Evolutionary conservation across 2,113 vertebrate genomes (phyloP), one percentile per base, ranked within the genome.

Genomic region (Psilopogon haemacephalus): DNA sequence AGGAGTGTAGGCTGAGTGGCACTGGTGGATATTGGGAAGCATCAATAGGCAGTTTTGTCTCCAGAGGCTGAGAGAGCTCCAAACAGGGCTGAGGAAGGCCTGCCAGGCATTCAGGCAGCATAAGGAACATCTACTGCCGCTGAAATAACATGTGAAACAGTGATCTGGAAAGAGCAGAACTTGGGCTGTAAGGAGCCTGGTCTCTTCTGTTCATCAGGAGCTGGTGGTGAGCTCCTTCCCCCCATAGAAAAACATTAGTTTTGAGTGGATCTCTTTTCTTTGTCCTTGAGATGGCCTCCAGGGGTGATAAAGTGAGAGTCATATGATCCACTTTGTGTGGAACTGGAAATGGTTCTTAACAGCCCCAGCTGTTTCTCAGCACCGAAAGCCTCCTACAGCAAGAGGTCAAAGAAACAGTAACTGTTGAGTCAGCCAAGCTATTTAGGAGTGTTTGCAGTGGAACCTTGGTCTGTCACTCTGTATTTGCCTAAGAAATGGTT

Each of bases 281-380:
- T 98, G 98, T 98, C 98, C 98, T 99, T 98, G 98, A 99, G 95
- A 91, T 97, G 98, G 98, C 98, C 98, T 98, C 98, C 96, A 98
- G 95, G 97, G 98, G 98, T 97, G 98, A 98, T 98, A 98, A 99
- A 99, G 98, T 98, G 98, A 98, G 98, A 99, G 98, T 97, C 98
- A 99, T 97, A 96, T 78, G 98, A 99, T 98, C 98, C 96, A 98
- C 97, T 97, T 97, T 94, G 95, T 95, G 97, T 97, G 98, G 97
- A 98, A 98, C 98, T 98, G 98, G 98, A 98, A 98, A 97, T 97
- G 98, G 98, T 97, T 98, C 98, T 97, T 97, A 94, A 95, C 97
- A 89, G 81, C 97, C 97, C 97, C 99, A 99, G 98, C 98, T 99
- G 98, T 97, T 98, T 96, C 96, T 95, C 97, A 95, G 88, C 90